A percentile compares a stretch with the other conserved stretches of the same genome.
Evolutionary conservation across 2,113 vertebrate species (phyloP).

Genomic region (Micronisus gabar): DNA sequence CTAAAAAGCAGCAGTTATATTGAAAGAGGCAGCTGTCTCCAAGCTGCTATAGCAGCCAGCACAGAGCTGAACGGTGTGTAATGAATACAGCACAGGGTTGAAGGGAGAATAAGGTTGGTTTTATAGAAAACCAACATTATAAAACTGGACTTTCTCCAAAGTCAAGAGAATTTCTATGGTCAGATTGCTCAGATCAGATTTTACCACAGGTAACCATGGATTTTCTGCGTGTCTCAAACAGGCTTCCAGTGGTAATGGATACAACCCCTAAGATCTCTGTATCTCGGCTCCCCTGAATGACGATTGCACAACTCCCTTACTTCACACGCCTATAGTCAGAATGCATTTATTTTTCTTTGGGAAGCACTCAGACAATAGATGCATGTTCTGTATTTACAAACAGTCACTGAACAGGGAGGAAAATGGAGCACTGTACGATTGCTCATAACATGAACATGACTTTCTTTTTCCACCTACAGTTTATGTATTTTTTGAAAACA

Average conservation of each 20-base stretch:
- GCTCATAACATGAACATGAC: fast-evolving
- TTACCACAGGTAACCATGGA: neutral
- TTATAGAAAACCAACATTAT: neutral
- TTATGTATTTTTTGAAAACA: neutral
- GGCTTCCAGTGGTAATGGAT: neutral
- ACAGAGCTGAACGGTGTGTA: neutral
- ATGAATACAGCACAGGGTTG: fast-evolving
- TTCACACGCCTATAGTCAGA: neutral
- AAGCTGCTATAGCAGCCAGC: neutral
- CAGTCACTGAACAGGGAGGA: neutral
- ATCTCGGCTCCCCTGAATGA: neutral
- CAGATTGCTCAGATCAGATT: neutral
- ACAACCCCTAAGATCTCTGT: neutral
- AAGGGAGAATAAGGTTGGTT: neutral
- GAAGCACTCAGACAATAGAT: neutral
- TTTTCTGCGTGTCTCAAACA: neutral
- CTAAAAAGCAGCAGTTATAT: neutral
- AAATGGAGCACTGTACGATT: neutral
- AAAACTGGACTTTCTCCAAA: neutral
- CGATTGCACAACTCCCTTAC: neutral
- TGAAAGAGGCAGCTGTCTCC: neutral
- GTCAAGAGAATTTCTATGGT: neutral
- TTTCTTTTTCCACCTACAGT: neutral
- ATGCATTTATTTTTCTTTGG: neutral
- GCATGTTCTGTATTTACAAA: neutral